phyloP scores from a whole-genome alignment of 2,797 vertebrate genomes.

The Scyliorhinus canicula region DNA sequence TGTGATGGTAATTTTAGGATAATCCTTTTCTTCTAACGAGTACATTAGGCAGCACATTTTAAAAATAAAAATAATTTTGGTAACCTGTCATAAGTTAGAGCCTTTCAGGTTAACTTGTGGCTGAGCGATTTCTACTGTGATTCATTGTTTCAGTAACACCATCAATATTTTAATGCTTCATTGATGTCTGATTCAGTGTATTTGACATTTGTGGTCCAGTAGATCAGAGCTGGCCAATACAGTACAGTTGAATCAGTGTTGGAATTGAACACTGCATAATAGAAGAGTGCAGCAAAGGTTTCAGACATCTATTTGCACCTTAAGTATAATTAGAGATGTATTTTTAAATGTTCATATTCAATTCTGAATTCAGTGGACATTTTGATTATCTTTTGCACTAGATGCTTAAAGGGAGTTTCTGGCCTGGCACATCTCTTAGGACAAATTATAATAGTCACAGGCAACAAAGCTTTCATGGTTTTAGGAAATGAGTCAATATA shows the following conservation, averaged over 20 bases:
- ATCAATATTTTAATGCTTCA: conserved; percentile 4
- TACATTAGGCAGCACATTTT: neutral
- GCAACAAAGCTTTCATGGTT: conserved; percentile 64
- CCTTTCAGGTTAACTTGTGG: neutral
- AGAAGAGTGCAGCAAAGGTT: neutral
- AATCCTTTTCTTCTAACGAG: neutral
- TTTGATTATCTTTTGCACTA: conserved; percentile 95
- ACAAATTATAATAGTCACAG: conserved; percentile 85
- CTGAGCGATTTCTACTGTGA: neutral
- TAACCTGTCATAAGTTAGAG: neutral
- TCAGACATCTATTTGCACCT: conserved; percentile 9
- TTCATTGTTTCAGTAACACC: conserved; percentile 1
- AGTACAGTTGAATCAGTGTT: neutral
- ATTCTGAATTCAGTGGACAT: conserved; percentile 74
- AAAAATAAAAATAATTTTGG: neutral
- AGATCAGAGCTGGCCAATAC: neutral
- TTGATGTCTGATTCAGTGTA: neutral
- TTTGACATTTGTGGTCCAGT: neutral
- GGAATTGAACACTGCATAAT: neutral
- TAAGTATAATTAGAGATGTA: conserved; percentile 12
- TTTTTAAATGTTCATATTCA: conserved; percentile 43
- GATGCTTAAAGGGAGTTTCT: conserved; percentile 79
- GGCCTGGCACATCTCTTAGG: conserved; percentile 86
- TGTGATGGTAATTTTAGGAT: neutral
- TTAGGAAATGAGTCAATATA: conserved; percentile 77